Percentiles rank a stretch among this genome's conserved stretches.
Evolutionary conservation across 2,888 invertebrate species (phyloP).

Genomic region (Chydorus sphaericus): DNA sequence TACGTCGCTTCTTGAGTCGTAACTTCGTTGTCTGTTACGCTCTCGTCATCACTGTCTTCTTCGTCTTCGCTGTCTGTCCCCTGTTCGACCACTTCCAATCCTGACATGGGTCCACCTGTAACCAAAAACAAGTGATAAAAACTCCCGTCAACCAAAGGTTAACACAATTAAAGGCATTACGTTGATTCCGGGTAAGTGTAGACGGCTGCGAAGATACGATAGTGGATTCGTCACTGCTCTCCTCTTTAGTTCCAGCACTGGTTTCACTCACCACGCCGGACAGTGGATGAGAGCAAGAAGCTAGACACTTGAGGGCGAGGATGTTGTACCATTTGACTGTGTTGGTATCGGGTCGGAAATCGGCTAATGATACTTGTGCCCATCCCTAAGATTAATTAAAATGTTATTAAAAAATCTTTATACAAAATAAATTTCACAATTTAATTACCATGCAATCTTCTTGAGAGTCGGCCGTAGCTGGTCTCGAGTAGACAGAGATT

Average conservation of each 20-base stretch:
- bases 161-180: slow-evolving; percentile 23
- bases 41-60: slow-evolving; percentile 23
- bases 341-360: slow-evolving; percentile 69
- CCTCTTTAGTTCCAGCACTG: slow-evolving; percentile 42
- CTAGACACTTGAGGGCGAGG: slow-evolving; percentile 29
- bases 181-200: slow-evolving; percentile 80
- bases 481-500: slow-evolving; percentile 67
- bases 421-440: neutral
- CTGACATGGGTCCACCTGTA: slow-evolving; percentile 19
- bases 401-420: slow-evolving; percentile 8
- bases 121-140: neutral
- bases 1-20: slow-evolving; percentile 30
- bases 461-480: slow-evolving; percentile 37
- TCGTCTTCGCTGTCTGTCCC: slow-evolving; percentile 10
- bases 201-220: slow-evolving; percentile 94
- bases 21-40: slow-evolving; percentile 30
- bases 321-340: slow-evolving; percentile 91
- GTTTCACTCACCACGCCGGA: slow-evolving; percentile 18
- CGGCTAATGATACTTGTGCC: slow-evolving; percentile 87
- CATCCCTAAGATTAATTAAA: slow-evolving; percentile 52
- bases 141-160: neutral
- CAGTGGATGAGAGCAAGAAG: neutral
- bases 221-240: slow-evolving; percentile 91
- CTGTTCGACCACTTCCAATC: slow-evolving; percentile 10
- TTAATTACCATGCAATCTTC: slow-evolving; percentile 73